A percentile compares a stretch with the other conserved stretches of the same genome.
Conservation (phyloP, 2,888 invertebrate genomes). For the Dryadula phaetusa region DNA sequence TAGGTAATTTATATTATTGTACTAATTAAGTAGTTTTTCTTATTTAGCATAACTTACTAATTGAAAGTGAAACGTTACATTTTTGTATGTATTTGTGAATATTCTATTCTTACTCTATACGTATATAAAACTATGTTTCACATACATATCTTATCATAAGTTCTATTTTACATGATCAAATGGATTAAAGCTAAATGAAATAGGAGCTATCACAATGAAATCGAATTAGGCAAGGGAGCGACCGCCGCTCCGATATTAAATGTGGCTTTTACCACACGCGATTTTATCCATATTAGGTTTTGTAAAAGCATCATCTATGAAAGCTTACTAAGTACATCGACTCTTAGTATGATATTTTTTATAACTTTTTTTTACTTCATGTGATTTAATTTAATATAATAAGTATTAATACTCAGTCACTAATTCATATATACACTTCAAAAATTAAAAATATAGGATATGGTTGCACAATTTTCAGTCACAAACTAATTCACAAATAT, state of each 20-base stretch:
- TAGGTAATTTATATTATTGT: not conserved
- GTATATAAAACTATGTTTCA: not conserved
- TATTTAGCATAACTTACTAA: not conserved
- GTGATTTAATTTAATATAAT: not conserved
- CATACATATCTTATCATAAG: not conserved
- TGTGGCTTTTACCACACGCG: slow-evolving; percentile 4
- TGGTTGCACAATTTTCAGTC: slow-evolving; percentile 22
- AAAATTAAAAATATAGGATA: not conserved
- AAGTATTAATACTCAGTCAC: not conserved
- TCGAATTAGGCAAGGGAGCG: slow-evolving; percentile 21
- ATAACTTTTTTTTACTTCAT: not conserved
- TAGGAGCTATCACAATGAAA: slow-evolving; percentile 14
- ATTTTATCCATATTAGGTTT: slow-evolving; percentile 3
- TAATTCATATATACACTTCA: not conserved
- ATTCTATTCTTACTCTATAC: not conserved
- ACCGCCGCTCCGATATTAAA: slow-evolving; percentile 11
- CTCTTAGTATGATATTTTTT: not conserved
- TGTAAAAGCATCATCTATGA: not conserved
- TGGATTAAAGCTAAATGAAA: slow-evolving; percentile 3
- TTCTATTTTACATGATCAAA: not conserved
- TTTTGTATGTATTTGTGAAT: not conserved
- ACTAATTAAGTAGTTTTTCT: not conserved
- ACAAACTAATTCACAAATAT: slow-evolving; percentile 41
- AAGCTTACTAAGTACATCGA: not conserved
- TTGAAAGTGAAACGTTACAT: too few species aligned